Conservation (phyloP, 2,113 vertebrate genomes). For the Salvator merianae region DNA sequence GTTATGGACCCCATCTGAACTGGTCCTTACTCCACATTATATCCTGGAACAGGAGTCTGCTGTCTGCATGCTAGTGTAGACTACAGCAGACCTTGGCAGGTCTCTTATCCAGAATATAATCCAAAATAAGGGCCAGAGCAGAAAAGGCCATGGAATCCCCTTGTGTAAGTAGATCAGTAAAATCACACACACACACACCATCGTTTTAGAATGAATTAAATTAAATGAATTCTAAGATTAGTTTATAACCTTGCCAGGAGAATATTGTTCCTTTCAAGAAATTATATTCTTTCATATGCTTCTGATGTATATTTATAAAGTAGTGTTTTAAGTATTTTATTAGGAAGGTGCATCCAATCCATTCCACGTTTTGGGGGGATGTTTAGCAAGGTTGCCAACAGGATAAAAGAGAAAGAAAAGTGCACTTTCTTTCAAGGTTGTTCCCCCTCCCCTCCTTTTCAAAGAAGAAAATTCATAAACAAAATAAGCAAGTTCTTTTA, state of each 20-base stretch:
- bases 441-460: neutral
- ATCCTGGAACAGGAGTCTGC: no score
- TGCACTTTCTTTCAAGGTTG: constrained; percentile 40
- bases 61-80: no score
- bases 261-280: neutral
- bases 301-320: neutral
- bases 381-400: constrained; percentile 8
- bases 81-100: no score
- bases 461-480: constrained; percentile 44
- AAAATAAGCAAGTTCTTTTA: constrained; percentile 41
- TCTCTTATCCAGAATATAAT: no score
- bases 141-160: no score
- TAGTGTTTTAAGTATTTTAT: neutral
- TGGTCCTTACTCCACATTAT: no score
- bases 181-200: no score
- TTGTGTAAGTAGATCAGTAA: no score
- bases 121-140: no score
- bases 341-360: neutral
- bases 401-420: neutral
- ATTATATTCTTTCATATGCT: neutral
- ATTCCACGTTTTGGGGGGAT: constrained; percentile 37
- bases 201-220: no score
- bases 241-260: neutral
- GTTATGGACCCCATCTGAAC: no score
- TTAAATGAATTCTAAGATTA: neutral